Conservation (phyloP, 2,888 invertebrate genomes). For the Polyommatus iphigenia region DNA sequence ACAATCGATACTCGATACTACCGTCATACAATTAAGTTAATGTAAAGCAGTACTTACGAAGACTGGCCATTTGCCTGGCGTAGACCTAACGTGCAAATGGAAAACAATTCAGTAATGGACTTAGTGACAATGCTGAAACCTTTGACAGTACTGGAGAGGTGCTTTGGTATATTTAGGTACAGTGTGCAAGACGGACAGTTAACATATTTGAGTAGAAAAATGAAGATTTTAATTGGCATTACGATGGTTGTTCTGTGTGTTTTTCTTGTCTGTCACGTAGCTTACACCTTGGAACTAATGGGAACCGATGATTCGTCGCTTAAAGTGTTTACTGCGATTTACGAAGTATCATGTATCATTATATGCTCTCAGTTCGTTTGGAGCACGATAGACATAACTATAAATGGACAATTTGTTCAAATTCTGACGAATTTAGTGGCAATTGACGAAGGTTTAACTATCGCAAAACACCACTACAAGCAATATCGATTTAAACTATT, state of each 20-base stretch:
- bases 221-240: background rate
- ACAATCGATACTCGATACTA: too few species aligned
- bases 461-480: background rate
- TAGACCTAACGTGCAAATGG: background rate
- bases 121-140: background rate
- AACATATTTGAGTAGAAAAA: background rate
- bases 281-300: background rate
- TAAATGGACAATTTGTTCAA: background rate
- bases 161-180: background rate
- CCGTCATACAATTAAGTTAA: background rate
- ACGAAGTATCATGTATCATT: background rate
- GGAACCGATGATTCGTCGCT: background rate
- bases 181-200: background rate
- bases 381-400: background rate
- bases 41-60: background rate
- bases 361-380: background rate
- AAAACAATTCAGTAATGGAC: background rate
- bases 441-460: background rate
- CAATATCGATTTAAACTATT: background rate
- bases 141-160: background rate
- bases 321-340: background rate
- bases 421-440: background rate
- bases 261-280: background rate
- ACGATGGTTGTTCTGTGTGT: background rate
- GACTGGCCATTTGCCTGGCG: background rate